phyloP scores from a whole-genome alignment of 2,888 invertebrate genomes.

The Limenitis camilla region DNA sequence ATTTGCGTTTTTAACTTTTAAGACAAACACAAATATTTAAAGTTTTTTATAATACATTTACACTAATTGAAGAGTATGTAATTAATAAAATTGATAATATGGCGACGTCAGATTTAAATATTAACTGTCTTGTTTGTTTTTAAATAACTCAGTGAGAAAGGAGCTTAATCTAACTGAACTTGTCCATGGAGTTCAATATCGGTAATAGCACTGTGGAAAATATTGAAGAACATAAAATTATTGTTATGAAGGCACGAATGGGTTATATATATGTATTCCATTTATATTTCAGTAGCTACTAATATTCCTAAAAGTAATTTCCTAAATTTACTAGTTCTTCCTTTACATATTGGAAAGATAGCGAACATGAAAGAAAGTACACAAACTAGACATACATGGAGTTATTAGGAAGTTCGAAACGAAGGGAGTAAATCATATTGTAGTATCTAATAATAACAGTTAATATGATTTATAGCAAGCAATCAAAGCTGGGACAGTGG shows the following conservation, averaged over 20 bases:
- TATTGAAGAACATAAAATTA: constrained; percentile 4
- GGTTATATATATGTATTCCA: background rate
- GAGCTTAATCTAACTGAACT: constrained; percentile 8
- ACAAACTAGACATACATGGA: background rate
- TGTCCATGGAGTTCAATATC: constrained; percentile 17
- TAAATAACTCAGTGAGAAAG: background rate
- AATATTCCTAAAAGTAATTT: background rate
- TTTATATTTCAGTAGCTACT: too few species aligned
- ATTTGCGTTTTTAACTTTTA: too few species aligned
- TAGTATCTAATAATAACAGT: constrained; percentile 9
- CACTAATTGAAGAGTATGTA: too few species aligned
- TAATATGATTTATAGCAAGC: constrained; percentile 11
- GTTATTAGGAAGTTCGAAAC: background rate
- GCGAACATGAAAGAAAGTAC: background rate
- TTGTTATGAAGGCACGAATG: background rate
- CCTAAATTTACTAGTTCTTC: too few species aligned
- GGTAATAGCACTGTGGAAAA: constrained; percentile 6
- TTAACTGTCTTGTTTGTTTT: too few species aligned
- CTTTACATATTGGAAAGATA: background rate
- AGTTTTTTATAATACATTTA: too few species aligned
- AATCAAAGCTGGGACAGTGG: background rate
- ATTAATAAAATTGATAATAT: too few species aligned
- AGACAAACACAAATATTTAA: too few species aligned
- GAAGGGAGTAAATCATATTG: constrained; percentile 7
- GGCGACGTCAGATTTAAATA: too few species aligned